Percentiles rank a stretch among this genome's conserved stretches.
Conservation (phyloP, 2,113 vertebrate species). For the Calonectris borealis region DNA sequence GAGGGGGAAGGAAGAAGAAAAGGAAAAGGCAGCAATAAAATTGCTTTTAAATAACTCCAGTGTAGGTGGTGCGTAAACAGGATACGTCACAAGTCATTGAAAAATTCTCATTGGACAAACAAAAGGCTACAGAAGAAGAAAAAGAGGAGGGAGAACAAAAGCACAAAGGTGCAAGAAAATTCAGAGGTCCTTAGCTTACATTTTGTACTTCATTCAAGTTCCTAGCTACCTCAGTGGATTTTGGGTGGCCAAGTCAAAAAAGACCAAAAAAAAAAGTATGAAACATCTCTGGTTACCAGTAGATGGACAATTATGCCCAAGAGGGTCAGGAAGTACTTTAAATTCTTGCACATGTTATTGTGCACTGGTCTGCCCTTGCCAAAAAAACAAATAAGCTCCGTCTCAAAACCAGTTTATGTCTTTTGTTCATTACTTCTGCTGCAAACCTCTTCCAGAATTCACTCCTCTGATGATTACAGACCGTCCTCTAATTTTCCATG, state of each 20-base stretch:
- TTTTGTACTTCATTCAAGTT: not conserved
- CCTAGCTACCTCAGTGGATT: not conserved
- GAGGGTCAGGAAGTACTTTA: not conserved
- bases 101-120: not conserved
- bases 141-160: not conserved
- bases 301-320: not conserved
- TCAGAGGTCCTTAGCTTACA: not conserved
- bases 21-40: constrained; percentile 30
- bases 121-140: not conserved
- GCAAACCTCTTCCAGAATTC: not conserved
- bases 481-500: not conserved
- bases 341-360: not conserved
- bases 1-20: not conserved
- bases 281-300: not conserved
- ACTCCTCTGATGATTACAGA: not conserved
- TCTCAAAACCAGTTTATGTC: not conserved
- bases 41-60: not conserved
- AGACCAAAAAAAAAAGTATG: not conserved
- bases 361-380: not conserved
- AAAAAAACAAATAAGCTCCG: not conserved
- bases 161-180: not conserved
- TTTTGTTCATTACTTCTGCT: not conserved
- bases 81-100: not conserved
- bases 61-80: not conserved
- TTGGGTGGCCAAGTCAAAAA: not conserved